These are phyloP conservation scores for Teleopsis dalmanni DNA, from an alignment of 1,140 invertebrate genomes.

Conservation along the genomic window DNA sequence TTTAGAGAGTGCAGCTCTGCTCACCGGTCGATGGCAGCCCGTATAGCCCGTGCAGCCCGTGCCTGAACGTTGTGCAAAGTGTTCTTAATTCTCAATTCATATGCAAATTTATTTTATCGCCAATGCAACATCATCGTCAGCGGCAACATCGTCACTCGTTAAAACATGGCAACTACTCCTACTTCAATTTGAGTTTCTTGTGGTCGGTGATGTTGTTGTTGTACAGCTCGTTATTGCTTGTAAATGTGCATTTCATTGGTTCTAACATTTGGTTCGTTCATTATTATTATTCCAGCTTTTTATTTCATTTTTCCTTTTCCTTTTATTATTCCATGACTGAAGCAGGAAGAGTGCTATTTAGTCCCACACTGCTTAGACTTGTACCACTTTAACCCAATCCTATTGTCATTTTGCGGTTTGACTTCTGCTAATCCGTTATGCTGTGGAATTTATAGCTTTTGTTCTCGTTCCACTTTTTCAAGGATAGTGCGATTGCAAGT, in stretches of 20 bases:
- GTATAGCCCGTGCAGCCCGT: neutral
- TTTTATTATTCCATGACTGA: neutral
- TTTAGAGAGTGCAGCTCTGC: too few relatives aligned
- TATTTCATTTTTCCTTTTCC: neutral
- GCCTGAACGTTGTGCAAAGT: conserved; percentile 10
- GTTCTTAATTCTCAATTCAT: conserved; percentile 18
- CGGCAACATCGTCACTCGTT: conserved; percentile 2
- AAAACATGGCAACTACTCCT: neutral
- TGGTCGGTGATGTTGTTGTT: neutral
- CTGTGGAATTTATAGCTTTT: conserved; percentile 15
- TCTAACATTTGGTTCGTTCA: conserved; percentile 4
- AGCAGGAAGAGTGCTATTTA: neutral
- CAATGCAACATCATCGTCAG: conserved; percentile 8
- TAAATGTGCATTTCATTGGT: conserved; percentile 10
- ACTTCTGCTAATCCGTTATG: conserved; percentile 15
- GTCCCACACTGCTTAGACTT: neutral
- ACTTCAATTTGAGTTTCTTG: neutral
- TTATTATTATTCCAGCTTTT: neutral
- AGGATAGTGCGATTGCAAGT: too few relatives aligned
- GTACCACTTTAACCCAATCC: conserved; percentile 1
- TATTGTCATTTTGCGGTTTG: conserved; percentile 12
- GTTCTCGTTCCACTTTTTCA: conserved; percentile 7
- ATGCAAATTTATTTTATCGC: conserved; percentile 18
- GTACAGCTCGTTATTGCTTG: conserved; percentile 4
- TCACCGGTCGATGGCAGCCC: too few relatives aligned